These are phyloP conservation scores for Eumaeus atala DNA, from an alignment of 1,140 invertebrate species.

Conservation along the genomic window DNA sequence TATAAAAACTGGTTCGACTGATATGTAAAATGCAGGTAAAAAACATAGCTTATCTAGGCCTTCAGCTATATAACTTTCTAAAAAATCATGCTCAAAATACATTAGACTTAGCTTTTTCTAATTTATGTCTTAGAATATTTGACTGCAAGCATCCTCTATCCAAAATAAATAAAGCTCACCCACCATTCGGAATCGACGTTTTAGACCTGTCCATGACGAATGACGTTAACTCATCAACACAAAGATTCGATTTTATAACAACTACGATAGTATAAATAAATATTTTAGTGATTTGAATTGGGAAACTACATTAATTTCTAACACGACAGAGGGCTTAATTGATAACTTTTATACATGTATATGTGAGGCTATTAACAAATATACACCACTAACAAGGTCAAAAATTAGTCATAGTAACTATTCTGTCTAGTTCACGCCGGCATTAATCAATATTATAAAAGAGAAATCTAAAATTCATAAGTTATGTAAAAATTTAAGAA, in stretches of 20 bases:
- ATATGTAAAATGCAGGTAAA: neutral
- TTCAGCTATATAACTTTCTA: neutral
- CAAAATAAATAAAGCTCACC: slow-evolving; percentile 1
- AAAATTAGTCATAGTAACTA: neutral
- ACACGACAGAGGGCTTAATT: too few species aligned
- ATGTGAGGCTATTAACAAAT: neutral
- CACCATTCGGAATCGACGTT: neutral
- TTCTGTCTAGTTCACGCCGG: neutral
- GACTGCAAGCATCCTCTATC: neutral
- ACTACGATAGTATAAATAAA: slow-evolving; percentile 2
- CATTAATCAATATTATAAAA: neutral
- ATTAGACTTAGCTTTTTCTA: slow-evolving; percentile 4
- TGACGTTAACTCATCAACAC: too few species aligned
- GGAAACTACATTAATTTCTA: neutral
- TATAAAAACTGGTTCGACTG: neutral
- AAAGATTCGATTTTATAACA: neutral
- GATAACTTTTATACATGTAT: neutral
- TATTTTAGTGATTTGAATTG: neutral
- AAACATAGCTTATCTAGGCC: neutral
- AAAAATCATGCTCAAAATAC: neutral
- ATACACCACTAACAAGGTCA: neutral
- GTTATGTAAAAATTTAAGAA: neutral
- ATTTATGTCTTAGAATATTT: neutral
- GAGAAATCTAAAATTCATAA: neutral
- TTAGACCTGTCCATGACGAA: neutral